phyloP scores from a whole-genome alignment of 1,140 invertebrate genomes.

The Drusus annulatus region DNA sequence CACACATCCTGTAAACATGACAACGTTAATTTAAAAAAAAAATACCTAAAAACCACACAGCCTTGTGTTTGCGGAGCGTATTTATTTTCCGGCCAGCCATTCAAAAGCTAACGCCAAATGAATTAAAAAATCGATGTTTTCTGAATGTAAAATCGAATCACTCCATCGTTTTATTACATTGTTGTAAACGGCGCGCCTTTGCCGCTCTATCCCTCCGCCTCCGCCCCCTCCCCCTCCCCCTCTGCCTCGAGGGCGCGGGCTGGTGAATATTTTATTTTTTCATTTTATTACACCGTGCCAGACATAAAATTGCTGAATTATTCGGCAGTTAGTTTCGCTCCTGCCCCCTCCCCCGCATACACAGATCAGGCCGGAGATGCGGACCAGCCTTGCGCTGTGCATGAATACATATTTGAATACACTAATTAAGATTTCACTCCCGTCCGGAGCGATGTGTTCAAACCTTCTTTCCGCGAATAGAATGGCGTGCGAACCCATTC shows the following conservation, averaged over 20 bases:
- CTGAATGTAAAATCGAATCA: slow-evolving; percentile 40
- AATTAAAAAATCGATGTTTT: slow-evolving; percentile 42
- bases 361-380: slow-evolving; percentile 3
- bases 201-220: slow-evolving; percentile 19
- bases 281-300: slow-evolving; percentile 58
- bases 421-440: not conserved
- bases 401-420: slow-evolving; percentile 6
- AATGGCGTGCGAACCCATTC: too few relatives aligned
- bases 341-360: not conserved
- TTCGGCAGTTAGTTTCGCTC: slow-evolving; percentile 57
- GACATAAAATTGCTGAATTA: slow-evolving; percentile 60
- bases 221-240: not conserved
- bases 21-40: too few relatives aligned
- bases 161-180: slow-evolving; percentile 44
- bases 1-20: too few relatives aligned
- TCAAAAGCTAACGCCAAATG: not conserved
- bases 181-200: slow-evolving; percentile 39
- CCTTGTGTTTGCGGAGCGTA: not conserved
- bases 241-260: slow-evolving; percentile 42
- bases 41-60: not conserved
- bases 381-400: slow-evolving; percentile 8
- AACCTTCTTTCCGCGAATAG: too few relatives aligned
- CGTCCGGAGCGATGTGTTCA: not conserved
- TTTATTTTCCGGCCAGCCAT: not conserved
- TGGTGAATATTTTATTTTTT: slow-evolving; percentile 60